These are phyloP conservation scores for Lacanobia oleracea DNA, from an alignment of 2,888 invertebrate genomes.

Conservation along the genomic window DNA sequence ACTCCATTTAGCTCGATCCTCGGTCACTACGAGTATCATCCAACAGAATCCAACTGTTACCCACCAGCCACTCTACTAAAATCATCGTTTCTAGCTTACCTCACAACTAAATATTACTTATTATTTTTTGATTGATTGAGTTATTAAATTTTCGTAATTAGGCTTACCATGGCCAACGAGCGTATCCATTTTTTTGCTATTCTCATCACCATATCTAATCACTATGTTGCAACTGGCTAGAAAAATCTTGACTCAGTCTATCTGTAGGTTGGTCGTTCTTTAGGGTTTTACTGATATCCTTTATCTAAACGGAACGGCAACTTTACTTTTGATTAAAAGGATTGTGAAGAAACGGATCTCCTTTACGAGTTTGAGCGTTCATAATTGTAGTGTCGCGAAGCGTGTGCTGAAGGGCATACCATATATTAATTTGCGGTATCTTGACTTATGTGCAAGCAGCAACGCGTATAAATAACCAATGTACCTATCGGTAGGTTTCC, in stretches of 20 bases:
- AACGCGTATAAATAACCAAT: slow-evolving; percentile 8
- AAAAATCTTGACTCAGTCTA: not conserved
- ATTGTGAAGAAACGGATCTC: not conserved
- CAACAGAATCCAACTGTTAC: not conserved
- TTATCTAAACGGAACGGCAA: not conserved
- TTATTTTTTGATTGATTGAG: slow-evolving; percentile 18
- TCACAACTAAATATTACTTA: not conserved
- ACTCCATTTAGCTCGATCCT: not conserved
- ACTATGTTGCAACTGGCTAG: slow-evolving; percentile 21
- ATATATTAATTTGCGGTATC: not conserved
- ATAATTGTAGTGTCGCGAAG: not conserved
- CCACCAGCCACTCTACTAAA: not conserved
- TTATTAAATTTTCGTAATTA: slow-evolving; percentile 27
- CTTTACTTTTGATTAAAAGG: not conserved
- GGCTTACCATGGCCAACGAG: slow-evolving; percentile 20
- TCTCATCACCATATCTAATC: slow-evolving; percentile 19
- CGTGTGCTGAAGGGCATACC: not conserved
- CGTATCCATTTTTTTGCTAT: slow-evolving; percentile 15
- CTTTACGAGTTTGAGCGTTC: not conserved
- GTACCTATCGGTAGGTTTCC: slow-evolving; percentile 21
- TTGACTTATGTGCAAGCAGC: not conserved
- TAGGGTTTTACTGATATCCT: not conserved
- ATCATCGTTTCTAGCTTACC: not conserved
- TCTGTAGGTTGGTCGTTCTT: not conserved
- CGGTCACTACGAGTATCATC: not conserved